A percentile compares a stretch with the other conserved stretches of the same genome.
phyloP scores from a whole-genome alignment of 2,888 invertebrate genomes.

The Apamea anceps region DNA sequence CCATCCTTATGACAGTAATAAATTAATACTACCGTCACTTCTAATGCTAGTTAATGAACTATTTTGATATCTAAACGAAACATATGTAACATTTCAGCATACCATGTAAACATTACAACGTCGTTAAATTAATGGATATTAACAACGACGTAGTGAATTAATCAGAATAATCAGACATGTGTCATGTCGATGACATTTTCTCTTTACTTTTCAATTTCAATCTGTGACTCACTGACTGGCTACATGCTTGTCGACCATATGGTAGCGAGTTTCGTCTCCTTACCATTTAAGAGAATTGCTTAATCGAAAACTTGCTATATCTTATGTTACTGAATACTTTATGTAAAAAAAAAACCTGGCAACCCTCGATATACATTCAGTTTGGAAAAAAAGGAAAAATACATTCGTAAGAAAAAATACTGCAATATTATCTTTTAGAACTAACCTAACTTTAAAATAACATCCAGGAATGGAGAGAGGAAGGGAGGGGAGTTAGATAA shows the following conservation, averaged over 20 bases:
- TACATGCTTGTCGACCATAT: constrained; percentile 54
- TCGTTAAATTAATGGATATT: constrained; percentile 43
- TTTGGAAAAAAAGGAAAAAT: not conserved
- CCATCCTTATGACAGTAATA: constrained; percentile 11
- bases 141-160: constrained; percentile 50
- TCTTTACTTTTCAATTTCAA: constrained; percentile 61
- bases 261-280: constrained; percentile 47
- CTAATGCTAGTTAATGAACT: constrained; percentile 9
- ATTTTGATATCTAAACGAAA: constrained; percentile 41
- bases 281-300: constrained; percentile 51
- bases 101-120: constrained; percentile 45
- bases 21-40: constrained; percentile 2
- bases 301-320: constrained; percentile 34
- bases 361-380: not conserved
- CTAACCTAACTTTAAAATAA: not conserved
- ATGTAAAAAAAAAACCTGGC: not conserved
- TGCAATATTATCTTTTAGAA: not conserved
- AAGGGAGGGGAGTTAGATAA: constrained; percentile 20
- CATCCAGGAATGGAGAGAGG: not conserved
- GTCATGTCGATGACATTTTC: constrained; percentile 62
- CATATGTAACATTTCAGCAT: constrained; percentile 42
- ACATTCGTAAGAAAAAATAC: not conserved
- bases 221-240: constrained; percentile 52
- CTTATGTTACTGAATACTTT: constrained; percentile 10
- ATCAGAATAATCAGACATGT: constrained; percentile 59